These are phyloP conservation scores for Latrodectus elegans DNA, from an alignment of 2,888 invertebrate species.

Conservation along the genomic window DNA sequence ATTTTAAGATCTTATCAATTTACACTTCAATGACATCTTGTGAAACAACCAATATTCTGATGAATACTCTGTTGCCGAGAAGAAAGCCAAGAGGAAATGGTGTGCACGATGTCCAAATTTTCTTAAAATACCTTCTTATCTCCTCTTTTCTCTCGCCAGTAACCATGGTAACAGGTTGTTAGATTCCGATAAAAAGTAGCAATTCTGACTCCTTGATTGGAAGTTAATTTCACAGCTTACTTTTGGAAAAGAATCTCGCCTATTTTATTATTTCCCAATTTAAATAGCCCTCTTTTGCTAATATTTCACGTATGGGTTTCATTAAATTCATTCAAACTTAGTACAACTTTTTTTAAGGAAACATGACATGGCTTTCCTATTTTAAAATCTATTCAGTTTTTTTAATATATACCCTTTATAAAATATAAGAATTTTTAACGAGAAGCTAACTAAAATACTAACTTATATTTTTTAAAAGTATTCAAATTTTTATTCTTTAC, in stretches of 20 bases:
- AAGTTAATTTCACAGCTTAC: slow-evolving; percentile 10
- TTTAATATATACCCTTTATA: no score
- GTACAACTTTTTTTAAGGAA: no score
- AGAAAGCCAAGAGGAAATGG: slow-evolving; percentile 12
- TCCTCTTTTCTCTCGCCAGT: slow-evolving; percentile 36
- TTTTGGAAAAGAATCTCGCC: background rate
- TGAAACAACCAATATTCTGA: slow-evolving; percentile 12
- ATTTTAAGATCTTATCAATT: no score
- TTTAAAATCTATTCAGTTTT: no score
- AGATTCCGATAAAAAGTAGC: slow-evolving; percentile 42
- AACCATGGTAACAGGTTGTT: slow-evolving; percentile 54
- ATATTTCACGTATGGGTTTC: background rate
- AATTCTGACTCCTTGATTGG: slow-evolving; percentile 34
- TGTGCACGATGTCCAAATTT: slow-evolving; percentile 59
- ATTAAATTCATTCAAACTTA: background rate
- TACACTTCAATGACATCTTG: background rate
- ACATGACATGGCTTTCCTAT: no score
- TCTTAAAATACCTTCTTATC: slow-evolving; percentile 68
- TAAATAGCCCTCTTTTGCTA: background rate
- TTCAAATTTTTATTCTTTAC: no score
- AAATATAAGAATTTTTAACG: no score
- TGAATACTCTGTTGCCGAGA: background rate
- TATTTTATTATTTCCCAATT: background rate
- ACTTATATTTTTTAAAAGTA: no score
- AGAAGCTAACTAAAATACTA: no score